Conservation (phyloP, 2,888 invertebrate genomes). For the Trisateles emortualis region DNA sequence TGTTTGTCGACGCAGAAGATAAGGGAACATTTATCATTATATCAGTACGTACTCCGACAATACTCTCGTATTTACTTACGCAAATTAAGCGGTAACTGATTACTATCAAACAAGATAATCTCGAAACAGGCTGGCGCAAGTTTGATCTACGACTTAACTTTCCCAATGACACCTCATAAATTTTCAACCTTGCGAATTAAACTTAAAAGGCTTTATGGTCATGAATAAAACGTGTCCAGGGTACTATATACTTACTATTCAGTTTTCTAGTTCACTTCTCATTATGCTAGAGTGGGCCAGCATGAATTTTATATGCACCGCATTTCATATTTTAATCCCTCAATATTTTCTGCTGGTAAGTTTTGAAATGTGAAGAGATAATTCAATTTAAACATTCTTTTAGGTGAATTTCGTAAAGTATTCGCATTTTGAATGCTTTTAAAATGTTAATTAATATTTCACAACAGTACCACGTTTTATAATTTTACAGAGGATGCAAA, state of each 20-base stretch:
- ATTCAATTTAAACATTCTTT: constrained; percentile 3
- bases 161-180: constrained; percentile 72
- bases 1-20: constrained; percentile 17
- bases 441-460: not conserved
- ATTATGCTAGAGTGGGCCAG: constrained; percentile 52
- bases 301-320: constrained; percentile 43
- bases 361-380: constrained; percentile 4
- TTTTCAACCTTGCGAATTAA: constrained; percentile 65
- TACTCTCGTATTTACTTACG: constrained; percentile 49
- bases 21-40: constrained; percentile 39
- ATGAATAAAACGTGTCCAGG: constrained; percentile 72
- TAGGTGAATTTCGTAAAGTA: not conserved
- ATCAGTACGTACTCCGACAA: constrained; percentile 42
- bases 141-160: constrained; percentile 74
- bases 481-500: not conserved
- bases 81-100: constrained; percentile 58
- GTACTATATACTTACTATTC: constrained; percentile 64
- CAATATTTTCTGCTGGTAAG: constrained; percentile 20
- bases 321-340: constrained; percentile 40
- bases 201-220: constrained; percentile 65
- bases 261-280: constrained; percentile 69
- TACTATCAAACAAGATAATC: constrained; percentile 64
- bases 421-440: not conserved
- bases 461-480: not conserved
- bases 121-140: constrained; percentile 53